Base-by-base conservation (phyloP, 2,797 vertebrate genomes). In the Botia kubotai region DNA sequence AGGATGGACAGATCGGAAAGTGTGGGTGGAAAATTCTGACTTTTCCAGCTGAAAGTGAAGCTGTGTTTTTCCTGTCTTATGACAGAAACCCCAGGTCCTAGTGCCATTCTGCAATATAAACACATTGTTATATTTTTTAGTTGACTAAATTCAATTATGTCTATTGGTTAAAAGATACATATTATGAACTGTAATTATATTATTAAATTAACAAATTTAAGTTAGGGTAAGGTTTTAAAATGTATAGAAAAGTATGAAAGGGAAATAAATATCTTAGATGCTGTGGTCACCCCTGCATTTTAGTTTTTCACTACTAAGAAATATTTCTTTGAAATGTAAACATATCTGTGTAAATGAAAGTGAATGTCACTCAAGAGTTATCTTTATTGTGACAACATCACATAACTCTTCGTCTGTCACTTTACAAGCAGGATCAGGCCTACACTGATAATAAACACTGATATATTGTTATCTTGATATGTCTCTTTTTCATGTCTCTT, bases 1-100 rank as follows among this genome's bases (percentile, higher is more conserved):
- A 63, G 79, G 73, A 81, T 23, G 69, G 79, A 77, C 29, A 65
- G 63, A 77, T 63, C 53, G 69, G 29, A 66, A 83, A 69, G 65
- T 19, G 75, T 71, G 50, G 68, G 75, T 53, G 50, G 19, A 67
- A 72, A 72, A 77, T 10, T 52, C 63, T 80, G 21, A 72, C 58
- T 73, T 76, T 76, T 72, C 39, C 55, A 62, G 68, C 53, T 81
- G 29, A 77, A 81, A 84, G 55, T 46, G 65, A 29, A 77, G 10
- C 69, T 36, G 52, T 58, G 16, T 39, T 12, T 60, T 83, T 83
- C 69, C 79, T 58, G 52, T 77, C 53, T 48, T 69, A 53, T 23
- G 46, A 75, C 48, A 72, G 43, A 52, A 26, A 52, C 50, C 74
- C 23, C 13, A 67, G 39, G 55, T 68, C 68, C 55, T 39, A 29